Evolutionary conservation across 1,140 invertebrate species (phyloP).

Genomic region (Rhizoglyphus robini): DNA sequence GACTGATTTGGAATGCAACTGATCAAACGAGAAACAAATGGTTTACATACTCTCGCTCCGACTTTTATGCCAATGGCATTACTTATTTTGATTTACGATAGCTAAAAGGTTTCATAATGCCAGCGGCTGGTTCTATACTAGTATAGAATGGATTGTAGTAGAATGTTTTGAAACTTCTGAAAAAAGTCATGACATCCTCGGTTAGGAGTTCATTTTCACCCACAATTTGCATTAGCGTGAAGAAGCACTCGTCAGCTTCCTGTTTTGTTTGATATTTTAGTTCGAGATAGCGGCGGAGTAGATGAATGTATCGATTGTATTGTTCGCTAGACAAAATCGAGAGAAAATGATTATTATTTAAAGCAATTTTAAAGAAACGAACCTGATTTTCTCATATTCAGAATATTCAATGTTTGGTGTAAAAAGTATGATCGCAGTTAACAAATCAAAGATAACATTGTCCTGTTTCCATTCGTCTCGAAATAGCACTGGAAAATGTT

Average conservation of each 20-base stretch:
- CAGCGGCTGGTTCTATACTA: too few species aligned
- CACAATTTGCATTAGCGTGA: constrained; percentile 73
- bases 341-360: background rate
- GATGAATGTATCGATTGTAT: constrained; percentile 79
- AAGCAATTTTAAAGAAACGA: background rate
- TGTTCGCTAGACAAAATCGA: constrained; percentile 49
- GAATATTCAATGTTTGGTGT: constrained; percentile 62
- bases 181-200: too few species aligned
- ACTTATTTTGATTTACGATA: too few species aligned
- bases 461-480: constrained; percentile 60
- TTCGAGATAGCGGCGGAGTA: constrained; percentile 68
- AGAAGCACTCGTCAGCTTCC: constrained; percentile 66
- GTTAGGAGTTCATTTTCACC: constrained; percentile 50
- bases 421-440: constrained; percentile 77
- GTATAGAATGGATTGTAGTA: too few species aligned
- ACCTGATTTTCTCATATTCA: constrained; percentile 58
- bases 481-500: constrained; percentile 63
- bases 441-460: constrained; percentile 46
- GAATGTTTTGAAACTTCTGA: too few species aligned
- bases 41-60: too few species aligned
- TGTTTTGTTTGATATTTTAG: constrained; percentile 52
- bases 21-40: too few species aligned
- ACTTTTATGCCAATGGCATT: too few species aligned
- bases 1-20: too few species aligned
- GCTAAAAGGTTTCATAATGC: too few species aligned